phyloP scores from a whole-genome alignment of 1,140 invertebrate genomes.

The Drosophila pruinosa region DNA sequence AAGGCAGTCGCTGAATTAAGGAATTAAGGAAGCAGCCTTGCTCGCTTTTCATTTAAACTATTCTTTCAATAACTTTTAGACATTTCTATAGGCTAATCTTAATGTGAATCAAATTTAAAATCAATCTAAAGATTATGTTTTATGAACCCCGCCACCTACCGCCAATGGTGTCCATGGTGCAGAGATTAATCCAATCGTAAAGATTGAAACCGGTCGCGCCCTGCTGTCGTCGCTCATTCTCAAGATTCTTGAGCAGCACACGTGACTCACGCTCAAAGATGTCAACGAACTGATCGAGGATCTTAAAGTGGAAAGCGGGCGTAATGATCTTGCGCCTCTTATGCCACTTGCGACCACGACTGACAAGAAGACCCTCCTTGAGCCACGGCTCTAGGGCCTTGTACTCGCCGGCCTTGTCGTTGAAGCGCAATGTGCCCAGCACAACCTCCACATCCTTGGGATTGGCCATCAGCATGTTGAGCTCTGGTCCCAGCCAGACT shows the following conservation, averaged over 20 bases:
- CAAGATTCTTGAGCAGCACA: slow-evolving; percentile 85
- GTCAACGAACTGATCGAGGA: slow-evolving; percentile 89
- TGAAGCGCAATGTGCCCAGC: slow-evolving; percentile 59
- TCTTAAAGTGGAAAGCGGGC: slow-evolving; percentile 94
- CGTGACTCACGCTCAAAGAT: slow-evolving; percentile 88
- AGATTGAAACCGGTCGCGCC: slow-evolving; percentile 84
- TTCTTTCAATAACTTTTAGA: too few species aligned
- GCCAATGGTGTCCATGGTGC: slow-evolving; percentile 90
- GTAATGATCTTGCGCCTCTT: slow-evolving; percentile 91
- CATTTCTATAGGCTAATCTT: not conserved
- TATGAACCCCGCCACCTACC: too few species aligned
- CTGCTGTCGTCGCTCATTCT: slow-evolving; percentile 40
- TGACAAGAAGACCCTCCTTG: slow-evolving; percentile 88
- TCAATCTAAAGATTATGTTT: not conserved
- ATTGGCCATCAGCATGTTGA: slow-evolving; percentile 64
- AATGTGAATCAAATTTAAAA: not conserved
- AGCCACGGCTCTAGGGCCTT: slow-evolving; percentile 89
- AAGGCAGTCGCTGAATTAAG: too few species aligned
- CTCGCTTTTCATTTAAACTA: too few species aligned
- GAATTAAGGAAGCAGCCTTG: too few species aligned
- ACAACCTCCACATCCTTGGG: slow-evolving; percentile 70
- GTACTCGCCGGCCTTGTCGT: slow-evolving; percentile 84
- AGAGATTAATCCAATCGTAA: slow-evolving; percentile 86
- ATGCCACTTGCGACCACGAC: slow-evolving; percentile 88
- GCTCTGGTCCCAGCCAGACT: slow-evolving; percentile 73